phyloP scores from a whole-genome alignment of 2,888 invertebrate species.

The Epirrhoe alternata region DNA sequence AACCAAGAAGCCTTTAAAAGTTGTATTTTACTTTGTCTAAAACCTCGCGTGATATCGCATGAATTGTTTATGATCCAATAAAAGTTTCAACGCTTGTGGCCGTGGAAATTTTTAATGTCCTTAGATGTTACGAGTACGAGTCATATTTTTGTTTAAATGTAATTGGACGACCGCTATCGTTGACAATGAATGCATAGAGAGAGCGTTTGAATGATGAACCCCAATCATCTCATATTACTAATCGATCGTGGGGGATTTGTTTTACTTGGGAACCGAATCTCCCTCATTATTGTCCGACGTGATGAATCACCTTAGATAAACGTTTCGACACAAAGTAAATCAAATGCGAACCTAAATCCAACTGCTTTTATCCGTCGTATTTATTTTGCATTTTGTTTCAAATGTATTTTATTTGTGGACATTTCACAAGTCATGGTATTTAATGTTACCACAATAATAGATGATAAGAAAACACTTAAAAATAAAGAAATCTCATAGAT shows the following conservation, averaged over 20 bases:
- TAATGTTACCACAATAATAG: conserved; percentile 47
- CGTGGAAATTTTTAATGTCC: conserved; percentile 39
- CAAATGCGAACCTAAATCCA: conserved; percentile 59
- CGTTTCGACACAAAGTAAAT: conserved; percentile 75
- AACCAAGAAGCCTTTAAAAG: conserved; percentile 26
- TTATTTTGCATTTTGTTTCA: conserved; percentile 65
- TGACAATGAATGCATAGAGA: conserved; percentile 24
- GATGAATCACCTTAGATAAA: conserved; percentile 80
- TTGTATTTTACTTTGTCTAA: conserved; percentile 39
- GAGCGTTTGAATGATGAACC: conserved; percentile 54
- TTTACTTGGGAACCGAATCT: conserved; percentile 72
- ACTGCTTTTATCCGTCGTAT: conserved; percentile 61
- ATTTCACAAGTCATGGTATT: conserved; percentile 55
- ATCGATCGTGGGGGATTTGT: conserved; percentile 75
- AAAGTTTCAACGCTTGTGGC: conserved; percentile 45
- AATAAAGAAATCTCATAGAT: neutral
- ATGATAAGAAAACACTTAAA: neutral
- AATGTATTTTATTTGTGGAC: conserved; percentile 49
- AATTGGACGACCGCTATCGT: conserved; percentile 20
- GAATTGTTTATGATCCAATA: conserved; percentile 45
- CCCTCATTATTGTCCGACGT: conserved; percentile 75
- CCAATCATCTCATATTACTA: conserved; percentile 74
- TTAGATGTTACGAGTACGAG: conserved; percentile 36
- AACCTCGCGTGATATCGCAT: conserved; percentile 42
- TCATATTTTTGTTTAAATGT: conserved; percentile 37